phyloP scores from a whole-genome alignment of 2,797 vertebrate species.

The Hyperoplus immaculatus region DNA sequence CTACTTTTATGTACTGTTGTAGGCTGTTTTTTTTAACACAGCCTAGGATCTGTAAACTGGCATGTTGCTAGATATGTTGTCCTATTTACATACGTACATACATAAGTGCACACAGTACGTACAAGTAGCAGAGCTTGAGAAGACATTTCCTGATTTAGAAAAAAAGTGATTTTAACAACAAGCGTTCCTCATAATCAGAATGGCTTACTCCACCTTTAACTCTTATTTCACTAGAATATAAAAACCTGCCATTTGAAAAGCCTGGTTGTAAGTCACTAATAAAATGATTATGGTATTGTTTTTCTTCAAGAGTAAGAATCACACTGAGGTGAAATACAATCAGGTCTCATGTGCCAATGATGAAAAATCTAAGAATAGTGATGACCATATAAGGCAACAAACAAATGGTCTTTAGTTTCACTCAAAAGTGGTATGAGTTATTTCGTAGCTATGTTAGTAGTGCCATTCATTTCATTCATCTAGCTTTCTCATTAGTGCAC shows the following conservation, averaged over 20 bases:
- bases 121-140: too few species aligned
- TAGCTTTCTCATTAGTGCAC: constrained; percentile 34
- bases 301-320: constrained; percentile 16
- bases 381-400: constrained; percentile 50
- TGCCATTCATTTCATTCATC: constrained; percentile 30
- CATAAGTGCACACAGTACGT: too few species aligned
- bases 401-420: constrained; percentile 36
- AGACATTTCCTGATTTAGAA: too few species aligned
- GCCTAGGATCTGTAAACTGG: too few species aligned
- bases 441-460: constrained; percentile 4
- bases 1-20: too few species aligned
- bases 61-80: too few species aligned
- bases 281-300: constrained; percentile 34
- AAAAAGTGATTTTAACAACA: too few species aligned
- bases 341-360: constrained; percentile 28
- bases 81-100: too few species aligned
- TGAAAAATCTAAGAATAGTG: constrained; percentile 42
- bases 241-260: constrained; percentile 30
- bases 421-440: constrained; percentile 33
- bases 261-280: constrained; percentile 37
- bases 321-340: constrained; percentile 37
- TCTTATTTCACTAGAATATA: constrained; percentile 19
- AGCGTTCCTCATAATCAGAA: too few species aligned
- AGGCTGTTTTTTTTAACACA: too few species aligned
- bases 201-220: background rate